Conservation (phyloP, 2,797 vertebrate genomes). For the Danionella dracula region DNA sequence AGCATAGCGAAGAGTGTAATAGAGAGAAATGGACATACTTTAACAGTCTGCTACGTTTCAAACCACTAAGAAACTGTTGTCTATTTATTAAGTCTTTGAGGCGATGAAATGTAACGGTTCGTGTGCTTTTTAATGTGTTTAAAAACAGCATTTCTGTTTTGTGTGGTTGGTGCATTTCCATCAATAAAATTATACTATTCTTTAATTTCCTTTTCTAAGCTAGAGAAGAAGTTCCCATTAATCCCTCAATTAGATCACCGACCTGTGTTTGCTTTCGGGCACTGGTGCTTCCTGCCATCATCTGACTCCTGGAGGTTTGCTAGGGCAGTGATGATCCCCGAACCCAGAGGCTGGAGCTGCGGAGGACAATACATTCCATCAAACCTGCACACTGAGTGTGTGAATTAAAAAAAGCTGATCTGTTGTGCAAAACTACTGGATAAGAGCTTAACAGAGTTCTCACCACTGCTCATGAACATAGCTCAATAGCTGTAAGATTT, state of each 20-base stretch:
- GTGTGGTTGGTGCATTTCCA: background rate
- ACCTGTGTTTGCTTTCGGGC: background rate
- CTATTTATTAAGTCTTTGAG: conserved; percentile 43
- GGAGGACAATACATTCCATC: background rate
- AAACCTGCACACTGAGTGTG: background rate
- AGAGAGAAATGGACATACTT: too few relatives aligned
- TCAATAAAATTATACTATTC: too few relatives aligned
- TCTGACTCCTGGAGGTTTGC: background rate
- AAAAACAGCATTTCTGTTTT: background rate
- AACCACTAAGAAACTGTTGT: background rate
- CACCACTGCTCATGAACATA: conserved; percentile 18
- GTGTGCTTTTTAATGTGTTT: background rate
- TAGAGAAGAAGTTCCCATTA: background rate
- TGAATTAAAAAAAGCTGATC: background rate
- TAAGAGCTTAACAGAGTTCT: background rate
- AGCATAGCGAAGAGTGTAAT: too few relatives aligned
- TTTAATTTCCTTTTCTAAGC: background rate
- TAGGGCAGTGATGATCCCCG: background rate
- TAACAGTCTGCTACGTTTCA: too few relatives aligned
- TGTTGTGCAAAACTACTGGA: conserved; percentile 9
- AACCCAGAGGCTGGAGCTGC: background rate
- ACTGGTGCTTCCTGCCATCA: background rate
- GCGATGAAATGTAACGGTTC: conserved; percentile 3
- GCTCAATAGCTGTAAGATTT: conserved; percentile 2
- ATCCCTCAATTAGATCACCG: background rate